Conservation (phyloP, 1,140 invertebrate genomes). For the Danaus melanippus region DNA sequence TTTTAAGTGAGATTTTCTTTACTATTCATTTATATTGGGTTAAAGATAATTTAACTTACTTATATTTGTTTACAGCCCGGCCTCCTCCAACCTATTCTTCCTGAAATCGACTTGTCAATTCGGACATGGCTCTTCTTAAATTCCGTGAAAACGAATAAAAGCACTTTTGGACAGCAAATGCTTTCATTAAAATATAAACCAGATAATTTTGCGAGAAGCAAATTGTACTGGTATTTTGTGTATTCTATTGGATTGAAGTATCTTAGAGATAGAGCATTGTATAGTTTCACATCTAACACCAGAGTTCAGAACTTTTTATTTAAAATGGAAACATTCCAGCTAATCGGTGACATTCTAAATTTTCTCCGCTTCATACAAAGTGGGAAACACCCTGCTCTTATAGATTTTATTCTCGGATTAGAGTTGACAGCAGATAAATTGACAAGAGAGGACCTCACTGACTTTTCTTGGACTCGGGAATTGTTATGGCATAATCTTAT, state of each 20-base stretch:
- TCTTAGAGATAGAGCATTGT: constrained; percentile 69
- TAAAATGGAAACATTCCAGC: constrained; percentile 69
- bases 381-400: constrained; percentile 74
- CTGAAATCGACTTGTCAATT: constrained; percentile 74
- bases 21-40: too few relatives aligned
- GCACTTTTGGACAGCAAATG: constrained; percentile 76
- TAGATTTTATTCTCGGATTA: constrained; percentile 72
- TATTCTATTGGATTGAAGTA: constrained; percentile 71
- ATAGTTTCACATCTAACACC: constrained; percentile 66
- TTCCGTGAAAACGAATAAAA: constrained; percentile 69
- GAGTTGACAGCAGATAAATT: constrained; percentile 66
- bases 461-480: constrained; percentile 77
- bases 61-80: constrained; percentile 59
- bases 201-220: constrained; percentile 63
- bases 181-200: constrained; percentile 74
- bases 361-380: constrained; percentile 76
- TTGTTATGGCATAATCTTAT: constrained; percentile 79
- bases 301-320: constrained; percentile 67
- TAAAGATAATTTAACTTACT: too few relatives aligned
- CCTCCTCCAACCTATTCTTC: constrained; percentile 69
- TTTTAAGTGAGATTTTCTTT: constrained; percentile 6
- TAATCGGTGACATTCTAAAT: constrained; percentile 74
- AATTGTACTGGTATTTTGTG: constrained; percentile 72
- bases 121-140: constrained; percentile 74
- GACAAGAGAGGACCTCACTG: constrained; percentile 70